Evolutionary conservation across 2,797 vertebrate species (phyloP).

Genomic region (Pteronotus mesoamericanus): DNA sequence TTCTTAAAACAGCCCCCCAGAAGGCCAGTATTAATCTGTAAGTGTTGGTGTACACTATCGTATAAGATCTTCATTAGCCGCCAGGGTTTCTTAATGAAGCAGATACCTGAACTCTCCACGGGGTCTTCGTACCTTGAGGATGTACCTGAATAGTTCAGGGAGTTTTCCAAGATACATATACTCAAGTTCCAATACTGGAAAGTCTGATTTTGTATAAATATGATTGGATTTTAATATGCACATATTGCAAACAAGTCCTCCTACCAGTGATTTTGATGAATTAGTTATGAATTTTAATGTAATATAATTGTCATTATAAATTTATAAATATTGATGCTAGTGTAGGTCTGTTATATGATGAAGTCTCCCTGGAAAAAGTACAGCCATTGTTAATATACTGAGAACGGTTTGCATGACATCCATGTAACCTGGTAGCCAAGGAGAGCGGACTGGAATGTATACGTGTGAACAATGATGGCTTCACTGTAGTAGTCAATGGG

Average conservation of each 20-base stretch:
- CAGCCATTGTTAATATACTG: not conserved
- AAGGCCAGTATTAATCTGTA: not conserved
- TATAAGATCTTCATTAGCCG: not conserved
- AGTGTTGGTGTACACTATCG: accelerated
- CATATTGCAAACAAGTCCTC: not conserved
- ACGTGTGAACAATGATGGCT: not conserved
- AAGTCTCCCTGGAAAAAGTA: not conserved
- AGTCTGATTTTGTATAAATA: not conserved
- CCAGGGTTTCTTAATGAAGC: not conserved
- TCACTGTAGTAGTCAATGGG: not conserved
- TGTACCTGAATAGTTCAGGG: not conserved
- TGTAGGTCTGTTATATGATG: not conserved
- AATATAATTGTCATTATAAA: not conserved
- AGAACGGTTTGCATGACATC: not conserved
- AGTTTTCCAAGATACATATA: not conserved
- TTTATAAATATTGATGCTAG: not conserved
- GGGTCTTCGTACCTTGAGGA: not conserved
- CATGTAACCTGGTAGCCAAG: not conserved
- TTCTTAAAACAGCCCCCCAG: not conserved
- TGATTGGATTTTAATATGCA: not conserved
- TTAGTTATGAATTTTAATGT: not conserved
- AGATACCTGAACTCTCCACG: not conserved
- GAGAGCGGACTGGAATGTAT: not conserved
- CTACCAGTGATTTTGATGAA: not conserved
- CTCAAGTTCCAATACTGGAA: not conserved